Conservation (phyloP, 2,888 invertebrate species). For the Andrena hattorfiana region DNA sequence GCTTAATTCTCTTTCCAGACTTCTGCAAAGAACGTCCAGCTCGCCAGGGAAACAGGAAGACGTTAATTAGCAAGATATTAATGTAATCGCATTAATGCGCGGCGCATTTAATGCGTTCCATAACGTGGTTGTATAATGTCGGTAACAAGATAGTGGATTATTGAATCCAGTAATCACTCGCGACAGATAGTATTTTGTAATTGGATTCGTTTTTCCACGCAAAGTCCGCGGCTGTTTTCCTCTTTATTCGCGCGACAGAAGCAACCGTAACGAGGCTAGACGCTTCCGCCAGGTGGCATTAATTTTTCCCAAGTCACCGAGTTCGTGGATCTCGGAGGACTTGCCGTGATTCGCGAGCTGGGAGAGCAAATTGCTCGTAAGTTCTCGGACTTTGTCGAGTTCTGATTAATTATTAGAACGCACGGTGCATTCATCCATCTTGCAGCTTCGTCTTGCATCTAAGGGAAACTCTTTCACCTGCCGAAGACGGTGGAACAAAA, state of each 20-base stretch:
- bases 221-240: background rate
- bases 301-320: conserved; percentile 3
- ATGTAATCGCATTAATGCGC: conserved; percentile 50
- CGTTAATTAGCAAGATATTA: conserved; percentile 20
- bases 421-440: background rate
- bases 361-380: background rate
- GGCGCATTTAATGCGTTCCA: conserved; percentile 33
- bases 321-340: conserved; percentile 4
- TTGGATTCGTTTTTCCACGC: conserved; percentile 1
- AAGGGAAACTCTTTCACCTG: background rate
- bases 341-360: conserved; percentile 4
- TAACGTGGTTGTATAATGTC: background rate
- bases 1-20: background rate
- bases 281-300: background rate
- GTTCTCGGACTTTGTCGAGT: background rate
- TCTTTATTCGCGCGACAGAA: background rate
- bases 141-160: conserved; percentile 25
- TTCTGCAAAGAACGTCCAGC: background rate
- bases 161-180: conserved; percentile 31
- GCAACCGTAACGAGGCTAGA: background rate
- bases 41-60: background rate
- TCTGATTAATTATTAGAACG: conserved; percentile 45
- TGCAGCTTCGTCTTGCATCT: background rate
- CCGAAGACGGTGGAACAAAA: background rate
- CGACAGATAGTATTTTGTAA: conserved; percentile 37